Percentiles rank a stretch among this genome's conserved stretches.
Conservation (phyloP, 2,888 invertebrate species). For the Dromius quadrimaculatus region DNA sequence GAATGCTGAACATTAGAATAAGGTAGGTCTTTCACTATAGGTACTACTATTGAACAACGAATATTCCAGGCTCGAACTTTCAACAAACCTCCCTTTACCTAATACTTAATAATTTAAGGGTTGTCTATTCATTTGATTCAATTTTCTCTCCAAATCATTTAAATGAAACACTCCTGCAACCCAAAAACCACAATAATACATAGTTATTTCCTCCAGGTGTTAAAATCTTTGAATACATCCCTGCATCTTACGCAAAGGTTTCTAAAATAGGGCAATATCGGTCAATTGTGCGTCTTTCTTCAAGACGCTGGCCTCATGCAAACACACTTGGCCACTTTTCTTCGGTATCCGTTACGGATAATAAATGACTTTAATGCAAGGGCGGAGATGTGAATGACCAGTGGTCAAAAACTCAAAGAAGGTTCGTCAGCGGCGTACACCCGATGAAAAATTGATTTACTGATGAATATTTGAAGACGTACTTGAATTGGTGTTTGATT, state of each 20-base stretch:
- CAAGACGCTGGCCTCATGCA: conserved; percentile 31
- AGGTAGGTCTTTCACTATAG: conserved; percentile 56
- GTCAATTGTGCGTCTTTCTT: conserved; percentile 44
- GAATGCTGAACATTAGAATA: conserved; percentile 63
- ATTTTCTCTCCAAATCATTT: neutral
- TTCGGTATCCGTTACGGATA: conserved; percentile 23
- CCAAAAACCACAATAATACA: neutral
- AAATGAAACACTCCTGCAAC: neutral
- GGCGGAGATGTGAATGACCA: conserved; percentile 37
- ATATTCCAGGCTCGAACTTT: conserved; percentile 19
- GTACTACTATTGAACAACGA: conserved; percentile 2
- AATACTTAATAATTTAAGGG: neutral
- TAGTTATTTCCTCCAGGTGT: conserved; percentile 1
- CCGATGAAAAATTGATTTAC: conserved; percentile 41
- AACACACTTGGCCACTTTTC: conserved; percentile 31
- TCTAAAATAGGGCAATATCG: conserved; percentile 45
- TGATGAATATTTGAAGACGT: conserved; percentile 39
- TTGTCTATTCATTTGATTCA: neutral
- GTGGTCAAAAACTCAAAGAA: conserved; percentile 10
- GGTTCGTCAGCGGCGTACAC: neutral
- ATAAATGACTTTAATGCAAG: conserved; percentile 25
- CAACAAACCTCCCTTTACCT: neutral
- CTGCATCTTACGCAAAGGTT: conserved; percentile 36
- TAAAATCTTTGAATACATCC: conserved; percentile 4
- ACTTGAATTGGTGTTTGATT: neutral